These are phyloP conservation scores for Daphoenositta chrysoptera DNA, from an alignment of 2,113 vertebrate species.

Conservation along the genomic window DNA sequence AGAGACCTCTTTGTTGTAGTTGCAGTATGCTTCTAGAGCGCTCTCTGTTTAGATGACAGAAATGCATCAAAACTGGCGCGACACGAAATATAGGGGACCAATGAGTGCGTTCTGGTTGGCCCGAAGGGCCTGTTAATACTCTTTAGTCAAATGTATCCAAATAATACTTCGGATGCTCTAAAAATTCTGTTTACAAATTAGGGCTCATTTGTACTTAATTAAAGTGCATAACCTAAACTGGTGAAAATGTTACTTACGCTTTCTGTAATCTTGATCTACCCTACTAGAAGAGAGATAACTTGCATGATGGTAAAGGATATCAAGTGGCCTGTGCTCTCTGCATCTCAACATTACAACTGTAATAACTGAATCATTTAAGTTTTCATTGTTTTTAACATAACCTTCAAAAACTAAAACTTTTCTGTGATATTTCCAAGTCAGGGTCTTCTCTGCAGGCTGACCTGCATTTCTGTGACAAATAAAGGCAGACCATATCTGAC, in stretches of 20 bases:
- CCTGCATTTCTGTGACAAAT: not conserved
- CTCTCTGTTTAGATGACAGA: not conserved
- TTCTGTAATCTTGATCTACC: not conserved
- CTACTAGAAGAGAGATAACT: not conserved
- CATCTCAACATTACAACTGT: not conserved
- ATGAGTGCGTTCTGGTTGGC: fast-evolving
- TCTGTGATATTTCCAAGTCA: not conserved
- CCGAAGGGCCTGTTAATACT: not conserved
- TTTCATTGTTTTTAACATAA: not conserved
- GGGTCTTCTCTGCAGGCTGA: not conserved
- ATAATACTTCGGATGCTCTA: not conserved
- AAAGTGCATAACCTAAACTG: fast-evolving
- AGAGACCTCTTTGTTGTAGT: not conserved
- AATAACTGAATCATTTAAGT: not conserved
- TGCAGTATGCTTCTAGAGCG: fast-evolving
- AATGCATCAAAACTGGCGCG: fast-evolving
- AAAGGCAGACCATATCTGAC: not conserved
- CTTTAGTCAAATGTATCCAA: fast-evolving
- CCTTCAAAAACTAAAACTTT: not conserved
- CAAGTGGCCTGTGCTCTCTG: not conserved
- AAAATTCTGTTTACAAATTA: not conserved
- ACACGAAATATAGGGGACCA: fast-evolving
- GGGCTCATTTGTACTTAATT: not conserved
- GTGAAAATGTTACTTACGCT: not conserved
- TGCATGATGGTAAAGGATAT: fast-evolving